Conservation (phyloP, 2,113 vertebrate species). For the Geothlypis trichas region DNA sequence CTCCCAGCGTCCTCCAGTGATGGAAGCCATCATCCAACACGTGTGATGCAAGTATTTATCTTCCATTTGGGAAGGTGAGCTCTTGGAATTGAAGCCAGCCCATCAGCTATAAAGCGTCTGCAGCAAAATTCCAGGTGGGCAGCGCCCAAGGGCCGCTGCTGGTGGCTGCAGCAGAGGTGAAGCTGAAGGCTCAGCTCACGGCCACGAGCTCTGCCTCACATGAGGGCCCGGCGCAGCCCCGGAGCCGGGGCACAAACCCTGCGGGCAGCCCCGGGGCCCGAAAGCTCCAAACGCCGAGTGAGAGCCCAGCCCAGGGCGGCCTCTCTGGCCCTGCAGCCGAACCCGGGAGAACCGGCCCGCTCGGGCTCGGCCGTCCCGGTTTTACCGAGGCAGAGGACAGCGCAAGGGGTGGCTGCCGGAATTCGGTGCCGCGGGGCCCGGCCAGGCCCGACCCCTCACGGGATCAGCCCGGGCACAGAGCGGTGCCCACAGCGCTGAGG, state of each 20-base stretch:
- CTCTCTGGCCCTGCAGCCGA: background rate
- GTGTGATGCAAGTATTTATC: fast-evolving
- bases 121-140: background rate
- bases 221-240: background rate
- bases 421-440: fast-evolving
- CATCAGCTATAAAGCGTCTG: fast-evolving
- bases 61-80: too few species aligned
- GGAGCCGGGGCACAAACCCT: background rate
- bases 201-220: too few species aligned
- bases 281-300: fast-evolving
- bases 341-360: background rate
- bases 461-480: background rate
- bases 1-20: background rate
- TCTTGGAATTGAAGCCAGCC: background rate
- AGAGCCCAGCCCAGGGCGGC: fast-evolving
- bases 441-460: background rate
- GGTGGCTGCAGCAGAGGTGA: fast-evolving
- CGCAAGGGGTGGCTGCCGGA: fast-evolving
- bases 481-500: fast-evolving
- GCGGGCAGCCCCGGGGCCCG: too few species aligned
- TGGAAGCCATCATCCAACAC: fast-evolving
- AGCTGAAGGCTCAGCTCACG: fast-evolving
- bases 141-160: fast-evolving
- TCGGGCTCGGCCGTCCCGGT: too few species aligned
- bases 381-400: fast-evolving